Evolutionary conservation across 2,797 vertebrate genomes (phyloP).

Genomic region (Peromyscus melanophrys): DNA sequence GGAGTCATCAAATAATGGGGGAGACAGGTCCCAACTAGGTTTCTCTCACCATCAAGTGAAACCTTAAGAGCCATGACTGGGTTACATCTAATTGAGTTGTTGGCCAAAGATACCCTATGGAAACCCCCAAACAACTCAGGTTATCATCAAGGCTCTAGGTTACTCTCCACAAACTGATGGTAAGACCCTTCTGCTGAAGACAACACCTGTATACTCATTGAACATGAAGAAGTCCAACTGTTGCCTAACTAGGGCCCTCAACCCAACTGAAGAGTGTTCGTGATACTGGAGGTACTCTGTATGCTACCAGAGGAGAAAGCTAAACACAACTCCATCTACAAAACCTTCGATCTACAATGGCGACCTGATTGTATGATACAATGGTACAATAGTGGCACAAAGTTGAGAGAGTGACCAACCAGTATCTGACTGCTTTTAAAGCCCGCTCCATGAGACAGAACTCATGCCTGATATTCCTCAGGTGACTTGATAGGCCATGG

Average conservation of each 20-base stretch:
- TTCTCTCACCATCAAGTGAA: background rate
- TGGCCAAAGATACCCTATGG: background rate
- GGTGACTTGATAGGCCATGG: too few relatives aligned
- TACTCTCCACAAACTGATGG: background rate
- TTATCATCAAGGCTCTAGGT: background rate
- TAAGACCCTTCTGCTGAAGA: background rate
- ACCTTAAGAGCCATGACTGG: background rate
- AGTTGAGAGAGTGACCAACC: background rate
- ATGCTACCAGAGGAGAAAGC: background rate
- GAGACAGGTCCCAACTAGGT: background rate
- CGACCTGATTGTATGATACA: too few relatives aligned
- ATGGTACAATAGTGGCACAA: background rate
- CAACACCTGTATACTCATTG: background rate
- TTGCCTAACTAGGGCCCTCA: background rate
- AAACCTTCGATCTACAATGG: background rate
- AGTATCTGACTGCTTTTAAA: background rate
- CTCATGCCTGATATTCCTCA: too few relatives aligned
- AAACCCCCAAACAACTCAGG: background rate
- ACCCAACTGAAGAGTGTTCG: background rate
- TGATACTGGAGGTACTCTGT: background rate
- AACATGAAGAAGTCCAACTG: background rate
- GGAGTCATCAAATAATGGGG: background rate
- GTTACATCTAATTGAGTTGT: background rate
- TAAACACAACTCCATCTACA: background rate
- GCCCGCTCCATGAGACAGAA: background rate